Percentiles rank a stretch among this genome's conserved stretches.
Evolutionary conservation across 2,113 vertebrate genomes (phyloP).

Genomic region (Oreotrochilus melanogaster): DNA sequence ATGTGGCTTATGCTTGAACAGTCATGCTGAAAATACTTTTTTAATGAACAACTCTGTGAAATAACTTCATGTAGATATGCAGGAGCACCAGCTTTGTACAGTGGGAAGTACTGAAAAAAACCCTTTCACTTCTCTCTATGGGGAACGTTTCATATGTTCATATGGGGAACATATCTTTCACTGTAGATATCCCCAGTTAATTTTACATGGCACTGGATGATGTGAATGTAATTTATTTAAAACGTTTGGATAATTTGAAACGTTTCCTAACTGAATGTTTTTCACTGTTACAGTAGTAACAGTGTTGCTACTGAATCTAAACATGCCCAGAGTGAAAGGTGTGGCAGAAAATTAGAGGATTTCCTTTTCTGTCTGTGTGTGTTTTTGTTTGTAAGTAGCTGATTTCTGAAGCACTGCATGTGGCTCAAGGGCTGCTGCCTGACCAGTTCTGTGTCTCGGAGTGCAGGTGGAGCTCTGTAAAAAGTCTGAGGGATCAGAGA

Average conservation of each 20-base stretch:
- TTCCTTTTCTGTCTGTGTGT: constrained; percentile 31
- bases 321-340: neutral
- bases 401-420: neutral
- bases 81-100: neutral
- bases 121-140: neutral
- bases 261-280: too few species aligned
- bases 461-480: neutral
- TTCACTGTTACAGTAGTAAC: too few species aligned
- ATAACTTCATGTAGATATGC: neutral
- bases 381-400: constrained; percentile 10
- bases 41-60: neutral
- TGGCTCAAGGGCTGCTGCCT: neutral
- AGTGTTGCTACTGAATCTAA: neutral
- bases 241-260: too few species aligned
- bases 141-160: neutral
- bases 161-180: too few species aligned
- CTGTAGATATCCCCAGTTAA: too few species aligned
- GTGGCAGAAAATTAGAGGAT: neutral
- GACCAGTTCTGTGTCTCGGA: neutral
- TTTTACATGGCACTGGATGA: too few species aligned
- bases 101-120: neutral
- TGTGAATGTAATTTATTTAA: too few species aligned
- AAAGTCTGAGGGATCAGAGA: neutral
- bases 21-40: neutral
- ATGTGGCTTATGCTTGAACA: neutral